Percentiles rank a stretch among this genome's conserved stretches.
phyloP scores from a whole-genome alignment of 2,797 vertebrate genomes.

The Rhynchotus rufescens region DNA sequence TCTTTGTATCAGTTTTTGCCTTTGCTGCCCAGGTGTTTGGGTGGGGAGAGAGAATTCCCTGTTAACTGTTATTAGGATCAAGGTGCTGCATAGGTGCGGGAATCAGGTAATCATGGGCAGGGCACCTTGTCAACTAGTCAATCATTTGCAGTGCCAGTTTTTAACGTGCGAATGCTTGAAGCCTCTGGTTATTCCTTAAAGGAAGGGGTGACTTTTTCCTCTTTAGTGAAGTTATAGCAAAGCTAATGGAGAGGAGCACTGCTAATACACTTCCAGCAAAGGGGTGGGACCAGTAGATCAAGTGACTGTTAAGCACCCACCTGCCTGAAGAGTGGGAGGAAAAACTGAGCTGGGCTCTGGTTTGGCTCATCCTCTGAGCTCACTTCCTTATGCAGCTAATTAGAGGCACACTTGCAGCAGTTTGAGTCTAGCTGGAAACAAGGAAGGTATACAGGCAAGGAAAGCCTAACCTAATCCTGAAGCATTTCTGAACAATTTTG shows the following conservation, averaged over 20 bases:
- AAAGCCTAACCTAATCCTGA: background rate
- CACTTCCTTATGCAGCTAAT: background rate
- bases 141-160: background rate
- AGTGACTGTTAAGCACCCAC: background rate
- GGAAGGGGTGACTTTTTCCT: background rate
- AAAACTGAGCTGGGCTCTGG: background rate
- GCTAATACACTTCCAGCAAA: conserved; percentile 20
- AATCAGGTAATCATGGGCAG: background rate
- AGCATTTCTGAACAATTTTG: conserved; percentile 15
- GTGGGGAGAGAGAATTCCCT: background rate
- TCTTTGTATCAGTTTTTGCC: background rate
- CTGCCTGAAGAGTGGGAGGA: conserved; percentile 1
- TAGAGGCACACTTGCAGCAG: background rate
- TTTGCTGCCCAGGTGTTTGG: background rate
- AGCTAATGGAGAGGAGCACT: background rate
- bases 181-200: background rate
- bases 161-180: background rate
- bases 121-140: background rate
- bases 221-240: background rate
- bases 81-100: background rate
- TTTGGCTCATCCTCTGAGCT: background rate
- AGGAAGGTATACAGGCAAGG: background rate
- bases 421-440: background rate
- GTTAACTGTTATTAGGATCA: rapidly evolving
- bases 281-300: background rate